A percentile compares a stretch with the other conserved stretches of the same genome.
Conservation (phyloP, 2,888 invertebrate genomes). For the Zygogramma bicolorata region DNA sequence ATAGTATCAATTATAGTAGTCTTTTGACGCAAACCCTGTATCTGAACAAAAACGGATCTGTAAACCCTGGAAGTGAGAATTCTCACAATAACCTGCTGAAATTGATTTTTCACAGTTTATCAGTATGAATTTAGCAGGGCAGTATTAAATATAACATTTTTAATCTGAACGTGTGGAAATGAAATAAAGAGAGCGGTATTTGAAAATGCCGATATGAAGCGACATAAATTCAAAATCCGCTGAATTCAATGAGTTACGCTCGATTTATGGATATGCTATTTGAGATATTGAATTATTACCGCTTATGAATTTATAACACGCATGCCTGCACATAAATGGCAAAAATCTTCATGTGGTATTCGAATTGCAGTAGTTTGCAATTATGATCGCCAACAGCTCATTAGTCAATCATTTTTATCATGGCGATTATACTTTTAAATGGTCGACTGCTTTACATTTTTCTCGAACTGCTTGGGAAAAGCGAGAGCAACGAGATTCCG, state of each 20-base stretch:
- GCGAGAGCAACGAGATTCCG: constrained; percentile 8
- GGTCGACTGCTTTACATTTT: constrained; percentile 22
- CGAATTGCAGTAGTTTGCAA: constrained; percentile 21
- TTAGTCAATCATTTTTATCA: constrained; percentile 50
- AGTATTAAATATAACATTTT: constrained; percentile 33
- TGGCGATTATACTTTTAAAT: constrained; percentile 50
- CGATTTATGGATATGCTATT: neutral
- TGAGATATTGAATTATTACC: constrained; percentile 43
- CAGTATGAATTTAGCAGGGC: too few species aligned
- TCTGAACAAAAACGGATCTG: too few species aligned
- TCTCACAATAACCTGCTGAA: too few species aligned
- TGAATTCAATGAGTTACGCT: constrained; percentile 41
- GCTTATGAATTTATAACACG: constrained; percentile 21
- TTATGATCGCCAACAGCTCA: constrained; percentile 35
- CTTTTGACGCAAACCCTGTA: too few species aligned
- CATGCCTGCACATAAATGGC: neutral
- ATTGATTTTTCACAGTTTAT: neutral
- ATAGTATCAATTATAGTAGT: too few species aligned
- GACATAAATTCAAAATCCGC: constrained; percentile 40
- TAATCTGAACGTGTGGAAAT: constrained; percentile 23
- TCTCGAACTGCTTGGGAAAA: constrained; percentile 26
- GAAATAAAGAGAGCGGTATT: constrained; percentile 37
- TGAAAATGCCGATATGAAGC: constrained; percentile 45
- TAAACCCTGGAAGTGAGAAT: too few species aligned
- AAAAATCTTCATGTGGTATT: neutral